Base-by-base conservation (phyloP, 1,140 invertebrate species). In the Hycleus cichorii region DNA sequence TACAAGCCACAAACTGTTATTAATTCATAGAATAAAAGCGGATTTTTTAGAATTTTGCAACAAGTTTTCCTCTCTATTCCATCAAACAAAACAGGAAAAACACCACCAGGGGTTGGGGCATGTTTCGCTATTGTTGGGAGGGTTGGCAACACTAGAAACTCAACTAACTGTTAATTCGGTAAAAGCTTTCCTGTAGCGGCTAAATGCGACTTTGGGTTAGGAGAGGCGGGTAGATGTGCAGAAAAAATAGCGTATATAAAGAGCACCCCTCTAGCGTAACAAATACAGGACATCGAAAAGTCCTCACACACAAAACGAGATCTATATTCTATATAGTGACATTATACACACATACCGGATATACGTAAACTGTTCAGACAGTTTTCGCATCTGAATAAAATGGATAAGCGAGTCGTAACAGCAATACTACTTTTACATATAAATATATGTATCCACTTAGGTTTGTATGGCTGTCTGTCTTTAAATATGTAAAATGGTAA, bases 91-190 rank as follows among this genome's bases (percentile, higher is more conserved):
- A 51, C 45, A 40, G 43, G 46, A 51, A 12, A 56, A 50, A 49
- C 54, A 32, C 32, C 32, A 32, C 32, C 7, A 32, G 7, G 7
- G 4, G 32, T 32, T 32, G 4, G 7, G 32, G 32, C 32, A 32
- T 32, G 32, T 32, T 32, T 3, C 18, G 2, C 32, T 32, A 32
- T 32, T 27, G 40, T 42, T 39, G 55, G 54, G 59, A 50, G 59
- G 47, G 48, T 12, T 24, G 47, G 12, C 42, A 43, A 40, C 38
- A 39, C 11, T 47, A 39, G 62, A 56, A 62, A 47, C 47, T 57
- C 60, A 24, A 53, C 62, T 58, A 62, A 64, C 59, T 64, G 62
- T 64, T 64, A 64, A 64, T 64, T 64, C 62, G 55, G 62, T 64
- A 64, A 64, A 64, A 64, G 62, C 59, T 64, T 64, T 64, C 57